Percentiles rank a stretch among this genome's conserved stretches.
These are phyloP conservation scores for Schmidtea mediterranea DNA, from an alignment of 1,140 invertebrate species.

Conservation along the genomic window DNA sequence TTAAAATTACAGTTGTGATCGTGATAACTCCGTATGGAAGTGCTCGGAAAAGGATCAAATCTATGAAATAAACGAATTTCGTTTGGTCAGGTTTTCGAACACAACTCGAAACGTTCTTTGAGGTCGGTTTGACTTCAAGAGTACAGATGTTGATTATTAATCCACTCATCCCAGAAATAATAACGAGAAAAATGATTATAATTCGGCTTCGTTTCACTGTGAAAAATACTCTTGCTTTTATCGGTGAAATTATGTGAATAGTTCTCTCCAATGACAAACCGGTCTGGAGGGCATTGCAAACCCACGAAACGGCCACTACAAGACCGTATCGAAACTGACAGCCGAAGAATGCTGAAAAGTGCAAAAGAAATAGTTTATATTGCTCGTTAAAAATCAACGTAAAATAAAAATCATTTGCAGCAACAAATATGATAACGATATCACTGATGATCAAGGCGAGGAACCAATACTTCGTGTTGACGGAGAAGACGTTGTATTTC, in stretches of 20 bases:
- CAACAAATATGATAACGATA: neutral
- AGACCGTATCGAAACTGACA: neutral
- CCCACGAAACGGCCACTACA: neutral
- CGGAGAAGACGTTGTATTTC: neutral
- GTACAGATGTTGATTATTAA: neutral
- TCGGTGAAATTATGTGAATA: neutral
- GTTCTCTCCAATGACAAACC: constrained; percentile 1
- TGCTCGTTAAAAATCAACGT: neutral
- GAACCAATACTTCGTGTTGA: neutral
- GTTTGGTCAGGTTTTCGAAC: neutral
- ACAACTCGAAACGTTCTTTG: too few relatives aligned
- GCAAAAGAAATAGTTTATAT: neutral
- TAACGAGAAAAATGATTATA: neutral
- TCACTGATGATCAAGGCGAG: constrained; percentile 1
- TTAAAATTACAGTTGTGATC: neutral
- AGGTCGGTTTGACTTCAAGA: neutral
- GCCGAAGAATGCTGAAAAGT: neutral
- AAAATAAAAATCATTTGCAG: constrained; percentile 1
- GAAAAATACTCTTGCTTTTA: constrained; percentile 1
- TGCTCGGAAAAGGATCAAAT: neutral
- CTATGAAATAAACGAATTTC: neutral
- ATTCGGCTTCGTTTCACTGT: neutral
- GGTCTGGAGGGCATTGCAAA: neutral
- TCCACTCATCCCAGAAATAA: neutral
- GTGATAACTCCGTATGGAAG: neutral